Evolutionary conservation across 2,113 vertebrate species (phyloP).

Genomic region (Nestor notabilis): DNA sequence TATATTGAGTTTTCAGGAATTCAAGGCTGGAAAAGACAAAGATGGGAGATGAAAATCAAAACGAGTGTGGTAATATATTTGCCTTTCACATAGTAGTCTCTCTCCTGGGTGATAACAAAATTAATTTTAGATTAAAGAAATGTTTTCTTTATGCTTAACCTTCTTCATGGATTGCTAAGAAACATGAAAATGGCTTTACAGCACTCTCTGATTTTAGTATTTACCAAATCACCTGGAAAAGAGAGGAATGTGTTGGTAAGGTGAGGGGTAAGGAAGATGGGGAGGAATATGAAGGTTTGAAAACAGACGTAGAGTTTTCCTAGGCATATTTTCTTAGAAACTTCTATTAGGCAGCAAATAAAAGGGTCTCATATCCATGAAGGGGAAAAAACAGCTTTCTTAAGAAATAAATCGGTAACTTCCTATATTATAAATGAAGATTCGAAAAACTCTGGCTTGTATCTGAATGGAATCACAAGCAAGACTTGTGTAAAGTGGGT

Average conservation of each 20-base stretch:
- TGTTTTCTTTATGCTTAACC: not conserved
- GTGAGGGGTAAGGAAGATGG: not conserved
- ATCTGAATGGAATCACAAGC: not conserved
- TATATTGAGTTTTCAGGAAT: constrained; percentile 6
- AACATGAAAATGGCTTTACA: not conserved
- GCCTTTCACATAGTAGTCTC: not conserved
- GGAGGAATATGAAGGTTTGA: not conserved
- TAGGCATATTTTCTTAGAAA: not conserved
- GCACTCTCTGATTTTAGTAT: not conserved
- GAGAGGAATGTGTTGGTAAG: not conserved
- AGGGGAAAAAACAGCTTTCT: not conserved
- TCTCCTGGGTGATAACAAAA: not conserved
- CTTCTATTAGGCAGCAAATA: not conserved
- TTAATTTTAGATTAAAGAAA: not conserved
- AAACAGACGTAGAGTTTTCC: not conserved
- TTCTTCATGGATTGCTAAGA: not conserved
- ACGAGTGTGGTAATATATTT: not conserved
- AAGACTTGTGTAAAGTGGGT: not conserved
- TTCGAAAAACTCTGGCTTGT: not conserved
- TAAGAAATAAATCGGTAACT: not conserved
- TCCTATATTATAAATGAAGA: not conserved
- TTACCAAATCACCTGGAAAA: not conserved
- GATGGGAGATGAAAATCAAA: not conserved
- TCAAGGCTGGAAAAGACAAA: not conserved
- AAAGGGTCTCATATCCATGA: not conserved